These are phyloP conservation scores for Lophura nycthemera DNA, from an alignment of 2,113 vertebrate species.

Conservation along the genomic window DNA sequence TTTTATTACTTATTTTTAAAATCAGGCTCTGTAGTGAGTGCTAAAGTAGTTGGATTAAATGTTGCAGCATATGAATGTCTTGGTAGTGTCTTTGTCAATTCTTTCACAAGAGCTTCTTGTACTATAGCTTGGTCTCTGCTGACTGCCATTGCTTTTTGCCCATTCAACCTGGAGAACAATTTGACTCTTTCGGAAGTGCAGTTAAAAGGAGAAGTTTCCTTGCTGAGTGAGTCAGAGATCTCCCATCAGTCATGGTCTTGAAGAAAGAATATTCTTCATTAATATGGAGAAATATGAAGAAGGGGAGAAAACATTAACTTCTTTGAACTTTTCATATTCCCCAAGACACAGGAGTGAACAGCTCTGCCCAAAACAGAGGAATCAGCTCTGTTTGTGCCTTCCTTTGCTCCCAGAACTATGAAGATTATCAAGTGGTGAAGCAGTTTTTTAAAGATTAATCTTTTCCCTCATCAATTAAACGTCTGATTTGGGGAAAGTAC, in stretches of 20 bases:
- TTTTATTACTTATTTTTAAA: not conserved
- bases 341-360: not conserved
- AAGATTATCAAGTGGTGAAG: not conserved
- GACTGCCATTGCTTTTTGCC: not conserved
- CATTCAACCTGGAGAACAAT: not conserved
- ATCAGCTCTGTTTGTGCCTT: not conserved
- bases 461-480: not conserved
- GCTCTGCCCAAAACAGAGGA: not conserved
- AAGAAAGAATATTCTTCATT: not conserved
- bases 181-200: not conserved
- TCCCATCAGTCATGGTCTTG: not conserved
- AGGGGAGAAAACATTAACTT: rapidly evolving
- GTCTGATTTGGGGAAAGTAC: not conserved
- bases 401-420: not conserved
- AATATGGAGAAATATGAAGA: not conserved
- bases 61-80: not conserved
- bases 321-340: not conserved
- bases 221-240: not conserved
- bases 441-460: not conserved
- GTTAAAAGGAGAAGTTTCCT: not conserved
- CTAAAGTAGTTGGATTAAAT: not conserved
- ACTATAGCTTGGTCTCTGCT: not conserved
- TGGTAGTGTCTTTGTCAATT: not conserved
- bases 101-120: not conserved
- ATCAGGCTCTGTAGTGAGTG: not conserved